Percentiles rank a stretch among this genome's conserved stretches.
These are phyloP conservation scores for Mormyrops attenuatus DNA, from an alignment of 2,797 vertebrate genomes.

Conservation along the genomic window DNA sequence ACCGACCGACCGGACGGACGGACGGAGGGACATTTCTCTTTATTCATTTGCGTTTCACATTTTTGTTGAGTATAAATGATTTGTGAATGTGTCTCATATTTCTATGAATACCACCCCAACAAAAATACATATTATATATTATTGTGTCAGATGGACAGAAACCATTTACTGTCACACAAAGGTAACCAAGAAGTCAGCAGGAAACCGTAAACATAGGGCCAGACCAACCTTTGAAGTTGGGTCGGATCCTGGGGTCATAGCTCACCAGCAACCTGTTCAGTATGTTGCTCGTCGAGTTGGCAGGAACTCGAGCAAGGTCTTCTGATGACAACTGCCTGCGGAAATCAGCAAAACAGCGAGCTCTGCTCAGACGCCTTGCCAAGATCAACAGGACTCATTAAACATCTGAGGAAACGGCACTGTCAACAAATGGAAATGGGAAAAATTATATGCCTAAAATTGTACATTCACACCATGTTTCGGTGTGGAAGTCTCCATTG, in stretches of 20 bases:
- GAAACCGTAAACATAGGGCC: not conserved
- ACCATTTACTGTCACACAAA: not conserved
- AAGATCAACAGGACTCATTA: not conserved
- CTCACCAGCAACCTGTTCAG: slow-evolving; percentile 88
- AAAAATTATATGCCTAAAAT: not conserved
- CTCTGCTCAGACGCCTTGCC: not conserved
- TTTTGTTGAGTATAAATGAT: not conserved
- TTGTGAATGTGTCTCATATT: not conserved
- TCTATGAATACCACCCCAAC: not conserved
- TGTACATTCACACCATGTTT: not conserved
- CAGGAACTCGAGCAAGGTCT: slow-evolving; percentile 88
- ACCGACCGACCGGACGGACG: no score
- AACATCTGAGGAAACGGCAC: not conserved
- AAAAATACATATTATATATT: not conserved
- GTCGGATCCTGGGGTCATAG: slow-evolving; percentile 95
- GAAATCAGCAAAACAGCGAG: slow-evolving; percentile 28
- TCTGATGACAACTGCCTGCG: slow-evolving; percentile 85
- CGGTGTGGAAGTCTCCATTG: not conserved
- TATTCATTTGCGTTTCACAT: not conserved
- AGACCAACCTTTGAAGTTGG: slow-evolving; percentile 94
- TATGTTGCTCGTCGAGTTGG: slow-evolving; percentile 95
- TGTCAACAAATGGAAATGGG: not conserved
- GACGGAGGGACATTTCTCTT: not conserved
- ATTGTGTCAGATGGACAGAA: not conserved
- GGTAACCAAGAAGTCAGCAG: not conserved